These are phyloP conservation scores for Pseudococcus viburni DNA, from an alignment of 2,888 invertebrate species.

Conservation along the genomic window DNA sequence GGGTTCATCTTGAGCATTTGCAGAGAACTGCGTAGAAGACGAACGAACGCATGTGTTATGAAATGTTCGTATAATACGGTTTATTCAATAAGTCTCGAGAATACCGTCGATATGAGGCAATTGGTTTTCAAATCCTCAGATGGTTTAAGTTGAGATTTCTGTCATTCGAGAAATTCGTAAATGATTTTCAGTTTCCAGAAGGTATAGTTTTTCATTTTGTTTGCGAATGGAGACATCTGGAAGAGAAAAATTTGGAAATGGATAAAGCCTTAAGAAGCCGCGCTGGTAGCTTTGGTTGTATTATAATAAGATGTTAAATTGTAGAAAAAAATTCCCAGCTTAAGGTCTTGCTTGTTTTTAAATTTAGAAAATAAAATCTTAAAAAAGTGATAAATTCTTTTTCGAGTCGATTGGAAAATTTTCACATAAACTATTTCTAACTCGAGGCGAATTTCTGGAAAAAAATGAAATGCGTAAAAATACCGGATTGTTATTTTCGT, in stretches of 20 bases:
- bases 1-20: conserved; percentile 35
- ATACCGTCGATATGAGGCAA: conserved; percentile 15
- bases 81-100: conserved; percentile 32
- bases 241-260: background rate
- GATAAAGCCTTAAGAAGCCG: background rate
- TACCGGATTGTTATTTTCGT: background rate
- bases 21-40: background rate
- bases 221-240: background rate
- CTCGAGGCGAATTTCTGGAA: background rate
- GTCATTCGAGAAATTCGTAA: conserved; percentile 25
- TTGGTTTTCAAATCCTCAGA: conserved; percentile 39
- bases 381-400: background rate
- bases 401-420: background rate
- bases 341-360: background rate
- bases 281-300: background rate
- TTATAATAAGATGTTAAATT: background rate
- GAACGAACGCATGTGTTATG: conserved; percentile 15
- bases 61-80: conserved; percentile 23
- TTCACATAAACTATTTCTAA: background rate
- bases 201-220: background rate
- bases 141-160: conserved; percentile 6
- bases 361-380: background rate
- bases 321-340: background rate
- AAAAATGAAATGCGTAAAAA: background rate
- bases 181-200: conserved; percentile 2